Percentiles rank a stretch among this genome's conserved stretches.
Evolutionary conservation across 2,797 vertebrate species (phyloP).

Genomic region (Apogon talboti): DNA sequence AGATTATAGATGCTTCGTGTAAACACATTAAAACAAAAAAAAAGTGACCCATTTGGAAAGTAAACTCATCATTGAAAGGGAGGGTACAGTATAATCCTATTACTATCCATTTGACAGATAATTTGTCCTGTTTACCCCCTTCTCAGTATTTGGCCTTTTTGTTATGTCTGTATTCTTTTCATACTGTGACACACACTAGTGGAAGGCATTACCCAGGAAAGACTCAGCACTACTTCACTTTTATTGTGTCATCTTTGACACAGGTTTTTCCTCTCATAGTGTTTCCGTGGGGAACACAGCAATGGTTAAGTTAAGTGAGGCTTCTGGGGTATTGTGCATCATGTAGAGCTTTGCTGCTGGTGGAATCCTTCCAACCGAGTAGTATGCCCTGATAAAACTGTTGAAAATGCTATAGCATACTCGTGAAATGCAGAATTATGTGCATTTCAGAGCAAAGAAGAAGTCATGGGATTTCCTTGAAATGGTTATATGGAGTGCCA

Average conservation of each 20-base stretch:
- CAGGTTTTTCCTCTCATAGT: slow-evolving; percentile 12
- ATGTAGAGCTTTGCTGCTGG: slow-evolving; percentile 17
- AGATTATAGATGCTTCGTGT: slow-evolving; percentile 24
- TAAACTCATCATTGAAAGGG: slow-evolving; percentile 15
- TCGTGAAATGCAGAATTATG: neutral
- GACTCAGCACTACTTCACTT: slow-evolving; percentile 10
- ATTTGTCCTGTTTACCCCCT: slow-evolving; percentile 22
- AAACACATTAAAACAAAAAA: slow-evolving; percentile 35
- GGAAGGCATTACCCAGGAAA: neutral
- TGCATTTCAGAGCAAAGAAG: neutral
- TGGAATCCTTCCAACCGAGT: neutral
- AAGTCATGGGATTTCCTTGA: too few relatives aligned
- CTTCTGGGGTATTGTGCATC: slow-evolving; percentile 47
- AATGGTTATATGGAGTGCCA: too few relatives aligned
- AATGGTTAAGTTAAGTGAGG: slow-evolving; percentile 28
- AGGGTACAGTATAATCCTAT: slow-evolving; percentile 32
- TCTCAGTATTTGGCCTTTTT: neutral
- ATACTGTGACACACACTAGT: neutral
- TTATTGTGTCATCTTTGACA: slow-evolving; percentile 22
- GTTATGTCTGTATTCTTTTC: neutral
- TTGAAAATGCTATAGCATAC: neutral
- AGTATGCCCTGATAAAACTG: slow-evolving; percentile 25
- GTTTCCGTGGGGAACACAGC: slow-evolving; percentile 23
- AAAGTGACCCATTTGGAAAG: slow-evolving; percentile 14
- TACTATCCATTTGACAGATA: slow-evolving; percentile 23